Evolutionary conservation across 2,888 invertebrate genomes (phyloP).

Genomic region (Philhelius pedissequus): DNA sequence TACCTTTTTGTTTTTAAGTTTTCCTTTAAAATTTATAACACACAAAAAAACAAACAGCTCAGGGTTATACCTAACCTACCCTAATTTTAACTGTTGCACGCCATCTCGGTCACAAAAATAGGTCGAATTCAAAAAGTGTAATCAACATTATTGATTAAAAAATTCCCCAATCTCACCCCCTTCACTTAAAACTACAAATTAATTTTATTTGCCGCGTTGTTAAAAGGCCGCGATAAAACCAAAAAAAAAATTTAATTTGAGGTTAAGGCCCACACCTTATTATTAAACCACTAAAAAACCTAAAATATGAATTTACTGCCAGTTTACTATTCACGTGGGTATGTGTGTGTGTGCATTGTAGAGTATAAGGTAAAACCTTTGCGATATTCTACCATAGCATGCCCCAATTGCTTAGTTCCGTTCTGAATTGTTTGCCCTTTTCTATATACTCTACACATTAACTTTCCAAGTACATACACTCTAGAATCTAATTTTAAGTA

Average conservation of each 20-base stretch:
- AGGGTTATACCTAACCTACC: no score
- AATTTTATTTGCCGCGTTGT: background rate
- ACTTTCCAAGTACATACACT: background rate
- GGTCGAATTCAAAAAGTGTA: background rate
- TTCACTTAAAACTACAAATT: background rate
- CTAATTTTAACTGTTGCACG: background rate
- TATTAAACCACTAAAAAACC: background rate
- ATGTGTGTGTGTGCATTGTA: background rate
- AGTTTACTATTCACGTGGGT: background rate
- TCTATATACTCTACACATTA: background rate
- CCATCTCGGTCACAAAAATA: background rate
- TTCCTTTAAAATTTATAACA: no score
- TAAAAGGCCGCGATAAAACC: background rate
- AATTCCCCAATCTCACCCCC: background rate
- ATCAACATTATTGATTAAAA: background rate
- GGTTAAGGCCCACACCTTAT: conserved; percentile 32
- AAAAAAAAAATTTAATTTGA: conserved; percentile 34
- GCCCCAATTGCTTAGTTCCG: conserved; percentile 45
- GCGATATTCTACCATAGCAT: conserved; percentile 17
- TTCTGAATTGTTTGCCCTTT: conserved; percentile 8
- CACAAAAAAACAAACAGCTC: no score
- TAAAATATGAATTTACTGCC: background rate
- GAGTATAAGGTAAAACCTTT: background rate
- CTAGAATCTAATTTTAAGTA: background rate
- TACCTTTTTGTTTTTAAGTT: no score